Evolutionary conservation across 2,113 vertebrate genomes (phyloP).

Genomic region (Sterrhoptilus dennistouni): DNA sequence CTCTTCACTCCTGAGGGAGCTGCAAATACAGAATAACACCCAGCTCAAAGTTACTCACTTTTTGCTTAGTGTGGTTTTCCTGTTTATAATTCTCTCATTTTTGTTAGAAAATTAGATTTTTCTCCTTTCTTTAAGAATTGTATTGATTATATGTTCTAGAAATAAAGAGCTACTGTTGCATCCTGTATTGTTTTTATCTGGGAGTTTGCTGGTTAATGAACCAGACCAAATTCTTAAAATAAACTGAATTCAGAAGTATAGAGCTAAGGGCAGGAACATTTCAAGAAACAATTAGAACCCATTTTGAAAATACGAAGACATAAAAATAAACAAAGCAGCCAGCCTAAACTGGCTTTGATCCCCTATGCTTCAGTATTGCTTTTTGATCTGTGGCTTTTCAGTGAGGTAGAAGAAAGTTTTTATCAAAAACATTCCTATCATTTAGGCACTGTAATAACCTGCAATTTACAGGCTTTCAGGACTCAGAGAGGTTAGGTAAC

Average conservation of each 20-base stretch:
- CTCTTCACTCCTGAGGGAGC: neutral
- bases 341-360: constrained; percentile 28
- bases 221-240: constrained; percentile 9
- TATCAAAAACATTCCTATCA: neutral
- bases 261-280: constrained; percentile 23
- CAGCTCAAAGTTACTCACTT: neutral
- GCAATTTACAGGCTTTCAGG: constrained; percentile 22
- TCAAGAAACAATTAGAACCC: constrained; percentile 31
- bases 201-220: neutral
- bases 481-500: neutral
- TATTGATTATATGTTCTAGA: neutral
- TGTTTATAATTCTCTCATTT: neutral
- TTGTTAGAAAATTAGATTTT: neutral
- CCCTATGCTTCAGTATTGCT: neutral
- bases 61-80: neutral
- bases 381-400: constrained; percentile 19
- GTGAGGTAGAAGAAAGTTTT: neutral
- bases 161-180: neutral
- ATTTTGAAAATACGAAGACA: constrained; percentile 34
- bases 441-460: constrained; percentile 16
- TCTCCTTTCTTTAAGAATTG: neutral
- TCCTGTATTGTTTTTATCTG: neutral
- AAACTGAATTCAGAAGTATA: neutral
- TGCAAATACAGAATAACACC: neutral
- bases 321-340: constrained; percentile 16